A percentile compares a stretch with the other conserved stretches of the same genome.
phyloP scores from a whole-genome alignment of 2,113 vertebrate species.

The Antigone vipio region DNA sequence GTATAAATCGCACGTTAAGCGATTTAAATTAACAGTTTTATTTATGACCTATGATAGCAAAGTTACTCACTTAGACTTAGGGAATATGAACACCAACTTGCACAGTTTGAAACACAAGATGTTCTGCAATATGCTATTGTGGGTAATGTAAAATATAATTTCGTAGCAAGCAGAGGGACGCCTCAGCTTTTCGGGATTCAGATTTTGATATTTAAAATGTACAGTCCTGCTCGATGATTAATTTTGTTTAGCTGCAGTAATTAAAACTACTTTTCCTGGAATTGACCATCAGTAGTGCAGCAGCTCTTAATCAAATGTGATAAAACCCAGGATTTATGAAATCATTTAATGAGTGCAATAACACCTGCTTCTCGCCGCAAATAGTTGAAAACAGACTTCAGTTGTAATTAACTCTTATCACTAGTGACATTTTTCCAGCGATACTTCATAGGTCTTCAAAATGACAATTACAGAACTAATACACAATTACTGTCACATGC shows the following conservation, averaged over 20 bases:
- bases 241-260: slow-evolving; percentile 42
- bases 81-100: slow-evolving; percentile 36
- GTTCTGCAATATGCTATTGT: slow-evolving; percentile 40
- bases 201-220: slow-evolving; percentile 49
- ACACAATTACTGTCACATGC: slow-evolving; percentile 81
- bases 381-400: slow-evolving; percentile 79
- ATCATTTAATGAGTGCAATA: slow-evolving; percentile 74
- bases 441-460: slow-evolving; percentile 80
- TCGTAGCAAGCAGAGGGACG: neutral
- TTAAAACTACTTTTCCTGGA: slow-evolving; percentile 63
- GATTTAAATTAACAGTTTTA: slow-evolving; percentile 50
- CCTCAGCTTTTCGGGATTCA: slow-evolving; percentile 39
- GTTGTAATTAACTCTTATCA: slow-evolving; percentile 79
- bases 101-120: slow-evolving; percentile 54
- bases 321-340: slow-evolving; percentile 76
- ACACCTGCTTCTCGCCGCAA: slow-evolving; percentile 76
- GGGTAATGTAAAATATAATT: slow-evolving; percentile 51
- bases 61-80: slow-evolving; percentile 14
- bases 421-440: slow-evolving; percentile 76
- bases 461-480: slow-evolving; percentile 80
- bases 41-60: slow-evolving; percentile 43
- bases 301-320: slow-evolving; percentile 74
- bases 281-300: slow-evolving; percentile 63
- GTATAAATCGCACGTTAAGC: neutral
- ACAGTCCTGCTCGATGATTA: slow-evolving; percentile 23